These are phyloP conservation scores for Python bivittatus DNA, from an alignment of 2,113 vertebrate genomes.

Conservation along the genomic window DNA sequence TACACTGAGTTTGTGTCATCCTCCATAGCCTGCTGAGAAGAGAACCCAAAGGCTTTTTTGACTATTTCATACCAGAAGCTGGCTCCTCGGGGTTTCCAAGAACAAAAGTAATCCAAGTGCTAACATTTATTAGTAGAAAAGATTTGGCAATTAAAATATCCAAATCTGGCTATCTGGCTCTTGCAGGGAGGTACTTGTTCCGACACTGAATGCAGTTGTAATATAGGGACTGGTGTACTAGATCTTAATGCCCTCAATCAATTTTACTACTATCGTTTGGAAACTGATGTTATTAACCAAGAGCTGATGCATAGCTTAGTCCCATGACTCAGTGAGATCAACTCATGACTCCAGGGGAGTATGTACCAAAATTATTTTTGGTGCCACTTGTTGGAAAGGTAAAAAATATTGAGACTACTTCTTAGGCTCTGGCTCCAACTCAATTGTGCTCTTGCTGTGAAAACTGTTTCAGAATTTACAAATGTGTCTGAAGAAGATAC, in stretches of 20 bases:
- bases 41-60: background rate
- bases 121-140: background rate
- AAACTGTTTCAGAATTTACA: background rate
- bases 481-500: background rate
- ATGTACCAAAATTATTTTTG: background rate
- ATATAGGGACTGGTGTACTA: background rate
- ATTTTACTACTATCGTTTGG: background rate
- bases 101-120: background rate
- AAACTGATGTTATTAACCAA: background rate
- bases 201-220: background rate
- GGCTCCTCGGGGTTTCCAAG: background rate
- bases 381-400: background rate
- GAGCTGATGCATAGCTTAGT: background rate
- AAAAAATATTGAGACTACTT: background rate
- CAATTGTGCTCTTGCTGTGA: too few relatives aligned
- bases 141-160: background rate
- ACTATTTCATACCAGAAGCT: background rate
- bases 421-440: background rate
- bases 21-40: background rate
- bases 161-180: background rate
- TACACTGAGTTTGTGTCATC: background rate
- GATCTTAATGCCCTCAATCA: background rate
- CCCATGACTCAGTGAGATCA: background rate
- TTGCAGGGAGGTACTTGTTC: background rate
- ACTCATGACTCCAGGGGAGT: background rate